A percentile compares a stretch with the other conserved stretches of the same genome.
These are phyloP conservation scores for Cololabis saira DNA, from an alignment of 2,113 vertebrate species.

Conservation along the genomic window DNA sequence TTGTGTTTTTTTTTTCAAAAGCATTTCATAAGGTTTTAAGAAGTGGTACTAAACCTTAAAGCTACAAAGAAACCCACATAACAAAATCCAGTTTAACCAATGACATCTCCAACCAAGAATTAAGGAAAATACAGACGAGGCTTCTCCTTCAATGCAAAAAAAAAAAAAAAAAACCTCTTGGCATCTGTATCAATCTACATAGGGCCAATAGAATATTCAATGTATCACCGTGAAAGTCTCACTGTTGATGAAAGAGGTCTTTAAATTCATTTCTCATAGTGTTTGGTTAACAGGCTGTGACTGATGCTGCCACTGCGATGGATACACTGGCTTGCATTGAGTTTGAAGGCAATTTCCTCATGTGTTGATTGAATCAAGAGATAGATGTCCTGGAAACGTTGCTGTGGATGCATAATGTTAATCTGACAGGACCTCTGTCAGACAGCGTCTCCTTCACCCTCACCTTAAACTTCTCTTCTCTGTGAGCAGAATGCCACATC, in stretches of 20 bases:
- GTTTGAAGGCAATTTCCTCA: slow-evolving; percentile 60
- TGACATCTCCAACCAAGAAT: too few species aligned
- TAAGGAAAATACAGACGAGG: too few species aligned
- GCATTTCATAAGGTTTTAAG: too few species aligned
- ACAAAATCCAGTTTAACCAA: too few species aligned
- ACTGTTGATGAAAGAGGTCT: background rate
- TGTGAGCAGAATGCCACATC: slow-evolving; percentile 13
- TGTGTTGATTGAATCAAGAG: slow-evolving; percentile 46
- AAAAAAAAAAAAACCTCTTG: background rate
- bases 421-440: slow-evolving; percentile 15
- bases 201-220: background rate
- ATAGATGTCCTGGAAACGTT: slow-evolving; percentile 5
- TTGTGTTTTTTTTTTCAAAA: too few species aligned
- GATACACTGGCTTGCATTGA: slow-evolving; percentile 26
- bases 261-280: slow-evolving; percentile 2
- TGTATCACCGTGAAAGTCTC: background rate
- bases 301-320: slow-evolving; percentile 24
- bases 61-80: too few species aligned
- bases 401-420: slow-evolving; percentile 21
- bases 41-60: too few species aligned
- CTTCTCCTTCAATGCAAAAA: background rate
- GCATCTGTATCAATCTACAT: background rate
- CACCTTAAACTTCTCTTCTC: slow-evolving; percentile 1
- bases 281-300: slow-evolving; percentile 14
- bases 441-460: slow-evolving; percentile 5